phyloP scores from a whole-genome alignment of 2,888 invertebrate species.

The Criorhina ranunculi region DNA sequence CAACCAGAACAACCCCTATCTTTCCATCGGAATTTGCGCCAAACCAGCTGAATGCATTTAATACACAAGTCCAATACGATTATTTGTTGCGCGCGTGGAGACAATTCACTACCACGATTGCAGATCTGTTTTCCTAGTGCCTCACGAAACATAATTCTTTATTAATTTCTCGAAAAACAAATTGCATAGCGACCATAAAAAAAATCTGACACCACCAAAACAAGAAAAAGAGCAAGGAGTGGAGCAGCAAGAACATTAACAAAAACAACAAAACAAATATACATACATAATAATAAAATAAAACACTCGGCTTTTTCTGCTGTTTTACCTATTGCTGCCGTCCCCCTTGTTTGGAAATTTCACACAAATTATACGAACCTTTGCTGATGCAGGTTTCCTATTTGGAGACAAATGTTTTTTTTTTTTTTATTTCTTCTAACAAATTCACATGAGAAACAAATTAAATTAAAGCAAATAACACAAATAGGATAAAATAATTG shows the following conservation, averaged over 20 bases:
- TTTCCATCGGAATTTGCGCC: conserved; percentile 57
- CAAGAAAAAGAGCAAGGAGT: conserved; percentile 1
- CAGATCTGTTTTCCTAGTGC: no score
- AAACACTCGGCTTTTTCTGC: conserved; percentile 60
- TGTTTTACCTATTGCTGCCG: conserved; percentile 5
- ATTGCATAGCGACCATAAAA: neutral
- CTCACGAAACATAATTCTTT: neutral
- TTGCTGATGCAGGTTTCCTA: conserved; percentile 55
- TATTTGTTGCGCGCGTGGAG: neutral
- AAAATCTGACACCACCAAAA: conserved; percentile 23
- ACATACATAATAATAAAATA: conserved; percentile 26
- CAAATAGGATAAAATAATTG: conserved; percentile 5
- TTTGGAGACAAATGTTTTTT: conserved; percentile 1
- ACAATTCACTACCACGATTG: neutral
- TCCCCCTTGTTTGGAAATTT: neutral
- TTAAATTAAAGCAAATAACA: conserved; percentile 3
- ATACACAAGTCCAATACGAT: neutral
- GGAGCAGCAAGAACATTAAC: neutral
- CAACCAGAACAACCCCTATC: conserved; percentile 3
- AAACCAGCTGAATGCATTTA: conserved; percentile 1
- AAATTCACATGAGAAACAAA: conserved; percentile 16
- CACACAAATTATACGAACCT: conserved; percentile 58
- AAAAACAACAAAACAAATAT: conserved; percentile 11
- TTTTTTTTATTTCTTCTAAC: neutral
- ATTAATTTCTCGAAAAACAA: neutral